Base-by-base conservation (phyloP, 2,888 invertebrate genomes). In the Charanyca ferruginea region DNA sequence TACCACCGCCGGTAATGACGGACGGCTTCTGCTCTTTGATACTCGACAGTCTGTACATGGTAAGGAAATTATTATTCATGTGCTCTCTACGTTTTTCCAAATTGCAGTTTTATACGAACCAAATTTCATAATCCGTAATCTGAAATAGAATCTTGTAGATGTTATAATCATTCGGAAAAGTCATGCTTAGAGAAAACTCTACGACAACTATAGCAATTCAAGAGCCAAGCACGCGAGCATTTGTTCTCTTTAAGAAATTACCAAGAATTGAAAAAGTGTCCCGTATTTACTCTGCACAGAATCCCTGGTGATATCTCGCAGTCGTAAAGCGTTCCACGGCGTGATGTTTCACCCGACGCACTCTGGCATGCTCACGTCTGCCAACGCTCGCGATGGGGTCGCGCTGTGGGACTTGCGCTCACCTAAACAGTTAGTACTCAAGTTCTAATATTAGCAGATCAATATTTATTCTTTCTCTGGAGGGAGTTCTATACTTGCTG, bases 1-100 rank as follows among this genome's bases (percentile, higher is more conserved):
- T 83, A 97, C 98, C 28, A 98, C 98, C 52, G 99, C 99, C 8
- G 98, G 98, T 66, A 99, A 99, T 90, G 98, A 99, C 93, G 99
- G 99, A 3, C 96, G 98, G 70, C 96, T 99, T 70, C 96, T 98
- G 45, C 96, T 99, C 38, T 98, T 98, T 91, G 99, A 99, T 90
- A 97, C 97, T 48, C 93, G 98, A 84, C 96, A 97, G 80, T 96
- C 97, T 51, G 93, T 93, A 9, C 92, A 95, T 84, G 95, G 95
- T 95, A 51, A 68, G 68, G 4, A 45, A 25, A 45, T 25, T 11
- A 5, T 44, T 32, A 32, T 11, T 11, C 1, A 11, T 11, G 11
- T 32, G 32, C 1, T 32, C 11, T 32, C 32, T 32, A 2, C 7
- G 3, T 11, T 32, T 11, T 32, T 32, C 11, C 2, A 9, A 11